These are phyloP conservation scores for Podargus strigoides DNA, from an alignment of 2,797 vertebrate genomes.

Conservation along the genomic window DNA sequence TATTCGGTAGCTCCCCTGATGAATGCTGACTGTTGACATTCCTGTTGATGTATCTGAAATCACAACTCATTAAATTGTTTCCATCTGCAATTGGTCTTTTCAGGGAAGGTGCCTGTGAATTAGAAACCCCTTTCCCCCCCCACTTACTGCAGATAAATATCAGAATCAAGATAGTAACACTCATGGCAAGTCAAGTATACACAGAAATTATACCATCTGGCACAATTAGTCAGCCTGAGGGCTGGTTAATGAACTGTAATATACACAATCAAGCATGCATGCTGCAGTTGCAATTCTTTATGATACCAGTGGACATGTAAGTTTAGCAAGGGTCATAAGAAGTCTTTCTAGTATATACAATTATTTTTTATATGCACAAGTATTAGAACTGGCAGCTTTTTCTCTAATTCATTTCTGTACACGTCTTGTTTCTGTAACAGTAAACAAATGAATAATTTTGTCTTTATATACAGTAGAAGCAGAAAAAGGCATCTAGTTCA, in stretches of 20 bases:
- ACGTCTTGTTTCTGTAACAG: not conserved
- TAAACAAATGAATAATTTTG: not conserved
- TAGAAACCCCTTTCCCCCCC: not conserved
- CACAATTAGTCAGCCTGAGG: slow-evolving; percentile 62
- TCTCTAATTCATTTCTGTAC: not conserved
- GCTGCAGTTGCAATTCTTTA: slow-evolving; percentile 15
- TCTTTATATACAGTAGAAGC: not conserved
- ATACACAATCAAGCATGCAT: slow-evolving; percentile 20
- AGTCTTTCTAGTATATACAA: not conserved
- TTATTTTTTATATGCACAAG: not conserved
- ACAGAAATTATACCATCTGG: slow-evolving; percentile 66
- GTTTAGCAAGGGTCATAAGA: not conserved
- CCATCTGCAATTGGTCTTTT: slow-evolving; percentile 48
- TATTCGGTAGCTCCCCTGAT: not conserved
- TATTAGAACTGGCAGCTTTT: not conserved
- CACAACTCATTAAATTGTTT: slow-evolving; percentile 32
- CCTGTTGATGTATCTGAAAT: slow-evolving; percentile 18
- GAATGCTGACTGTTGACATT: slow-evolving; percentile 31
- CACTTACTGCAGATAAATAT: slow-evolving; percentile 31
- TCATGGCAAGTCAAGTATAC: slow-evolving; percentile 52
- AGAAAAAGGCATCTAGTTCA: not conserved
- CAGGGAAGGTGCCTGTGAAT: slow-evolving; percentile 27
- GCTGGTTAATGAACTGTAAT: slow-evolving; percentile 64
- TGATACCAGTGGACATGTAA: not conserved
- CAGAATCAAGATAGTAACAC: slow-evolving; percentile 53